Conservation (phyloP, 2,113 vertebrate genomes). For the Megaceryle maxima region DNA sequence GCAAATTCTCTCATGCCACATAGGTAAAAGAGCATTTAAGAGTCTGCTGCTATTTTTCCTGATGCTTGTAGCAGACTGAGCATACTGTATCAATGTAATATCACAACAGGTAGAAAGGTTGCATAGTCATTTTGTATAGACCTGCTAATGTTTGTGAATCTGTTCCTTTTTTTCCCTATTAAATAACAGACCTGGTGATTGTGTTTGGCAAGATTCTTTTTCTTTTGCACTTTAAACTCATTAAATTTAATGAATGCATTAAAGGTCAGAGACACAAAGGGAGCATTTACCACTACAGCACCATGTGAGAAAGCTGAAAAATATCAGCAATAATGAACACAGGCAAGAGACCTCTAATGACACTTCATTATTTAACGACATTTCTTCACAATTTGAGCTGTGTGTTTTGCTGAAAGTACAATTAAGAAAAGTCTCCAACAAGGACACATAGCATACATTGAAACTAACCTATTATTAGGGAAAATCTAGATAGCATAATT, state of each 20-base stretch:
- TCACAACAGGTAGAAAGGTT: neutral
- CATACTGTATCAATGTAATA: neutral
- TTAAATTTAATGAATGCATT: constrained; percentile 56
- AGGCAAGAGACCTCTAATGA: neutral
- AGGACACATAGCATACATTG: neutral
- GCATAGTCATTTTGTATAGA: neutral
- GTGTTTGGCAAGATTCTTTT: constrained; percentile 8
- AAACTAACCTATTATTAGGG: constrained; percentile 10
- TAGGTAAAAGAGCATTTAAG: neutral
- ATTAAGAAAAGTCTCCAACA: neutral
- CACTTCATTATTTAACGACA: neutral
- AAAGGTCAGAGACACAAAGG: constrained; percentile 52
- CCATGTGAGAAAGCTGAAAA: constrained; percentile 31
- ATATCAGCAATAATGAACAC: neutral
- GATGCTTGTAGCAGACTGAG: neutral
- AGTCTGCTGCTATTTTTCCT: neutral
- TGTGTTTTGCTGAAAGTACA: neutral
- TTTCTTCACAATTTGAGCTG: neutral
- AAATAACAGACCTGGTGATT: constrained; percentile 8
- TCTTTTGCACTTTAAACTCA: constrained; percentile 22
- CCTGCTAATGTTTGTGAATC: neutral
- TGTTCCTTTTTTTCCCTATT: neutral
- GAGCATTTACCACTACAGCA: constrained; percentile 1
- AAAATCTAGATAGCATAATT: neutral
- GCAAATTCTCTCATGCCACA: neutral